phyloP scores from a whole-genome alignment of 1,140 invertebrate genomes.

The Caerostris darwini region DNA sequence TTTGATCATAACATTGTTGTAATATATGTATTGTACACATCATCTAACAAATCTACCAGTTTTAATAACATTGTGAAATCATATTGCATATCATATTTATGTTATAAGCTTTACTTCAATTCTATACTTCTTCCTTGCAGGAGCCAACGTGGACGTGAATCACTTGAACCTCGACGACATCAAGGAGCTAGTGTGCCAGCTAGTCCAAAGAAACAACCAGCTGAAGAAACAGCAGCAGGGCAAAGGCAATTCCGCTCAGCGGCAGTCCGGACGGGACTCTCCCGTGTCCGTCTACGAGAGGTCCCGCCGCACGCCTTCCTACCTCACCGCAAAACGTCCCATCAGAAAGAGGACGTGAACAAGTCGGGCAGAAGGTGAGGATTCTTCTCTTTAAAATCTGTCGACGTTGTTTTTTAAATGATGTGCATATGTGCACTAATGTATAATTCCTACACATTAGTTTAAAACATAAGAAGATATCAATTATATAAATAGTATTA shows the following conservation, averaged over 20 bases:
- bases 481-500: too few relatives aligned
- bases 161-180: conserved; percentile 60
- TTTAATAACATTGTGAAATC: too few relatives aligned
- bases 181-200: conserved; percentile 65
- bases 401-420: not conserved
- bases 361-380: not conserved
- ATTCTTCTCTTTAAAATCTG: not conserved
- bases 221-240: conserved; percentile 48
- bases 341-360: conserved; percentile 49
- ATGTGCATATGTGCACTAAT: too few relatives aligned
- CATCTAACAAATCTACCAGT: too few relatives aligned
- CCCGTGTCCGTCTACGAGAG: conserved; percentile 65
- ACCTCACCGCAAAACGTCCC: conserved; percentile 51
- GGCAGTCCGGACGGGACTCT: not conserved
- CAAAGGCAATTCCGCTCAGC: not conserved
- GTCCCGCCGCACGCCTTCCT: conserved; percentile 59
- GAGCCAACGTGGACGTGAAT: conserved; percentile 57
- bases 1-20: too few relatives aligned
- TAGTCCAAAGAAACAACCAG: conserved; percentile 68
- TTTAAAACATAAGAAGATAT: too few relatives aligned
- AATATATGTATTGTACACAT: too few relatives aligned
- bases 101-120: not conserved
- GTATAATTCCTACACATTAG: too few relatives aligned
- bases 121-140: conserved; percentile 2
- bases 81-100: too few relatives aligned